These are phyloP conservation scores for Charanyca ferruginea DNA, from an alignment of 2,888 invertebrate species.

Conservation along the genomic window DNA sequence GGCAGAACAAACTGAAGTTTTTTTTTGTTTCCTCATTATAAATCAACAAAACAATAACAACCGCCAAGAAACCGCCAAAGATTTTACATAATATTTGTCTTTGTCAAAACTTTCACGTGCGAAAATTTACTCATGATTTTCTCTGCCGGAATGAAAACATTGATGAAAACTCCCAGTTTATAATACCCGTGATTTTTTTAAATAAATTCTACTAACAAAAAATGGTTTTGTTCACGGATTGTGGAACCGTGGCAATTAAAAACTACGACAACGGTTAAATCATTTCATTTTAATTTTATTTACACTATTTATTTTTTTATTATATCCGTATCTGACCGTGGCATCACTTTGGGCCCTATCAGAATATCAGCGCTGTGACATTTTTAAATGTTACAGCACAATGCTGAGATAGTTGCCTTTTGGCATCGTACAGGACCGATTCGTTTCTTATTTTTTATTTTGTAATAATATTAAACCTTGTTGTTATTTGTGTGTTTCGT, in stretches of 20 bases:
- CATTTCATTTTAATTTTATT: neutral
- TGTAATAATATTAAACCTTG: too few relatives aligned
- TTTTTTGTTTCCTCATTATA: too few relatives aligned
- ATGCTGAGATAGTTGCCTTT: too few relatives aligned
- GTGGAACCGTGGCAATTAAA: slow-evolving; percentile 9
- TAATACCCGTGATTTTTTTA: neutral
- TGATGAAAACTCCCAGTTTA: neutral
- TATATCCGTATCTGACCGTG: too few relatives aligned
- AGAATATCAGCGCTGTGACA: too few relatives aligned
- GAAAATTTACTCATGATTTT: neutral
- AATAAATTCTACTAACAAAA: slow-evolving; percentile 13
- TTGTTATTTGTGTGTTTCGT: too few relatives aligned
- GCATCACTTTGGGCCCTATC: too few relatives aligned
- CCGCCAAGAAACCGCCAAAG: neutral
- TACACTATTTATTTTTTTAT: too few relatives aligned
- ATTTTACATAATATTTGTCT: slow-evolving; percentile 1
- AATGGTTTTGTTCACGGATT: slow-evolving; percentile 7
- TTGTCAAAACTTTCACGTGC: slow-evolving; percentile 3
- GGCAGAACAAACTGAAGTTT: too few relatives aligned
- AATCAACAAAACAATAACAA: neutral
- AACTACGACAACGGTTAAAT: neutral
- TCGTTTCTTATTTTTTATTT: too few relatives aligned
- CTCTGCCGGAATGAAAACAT: neutral
- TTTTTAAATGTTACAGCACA: too few relatives aligned
- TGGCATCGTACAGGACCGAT: too few relatives aligned